Conservation (phyloP, 2,113 vertebrate species). For the Uria lomvia region DNA sequence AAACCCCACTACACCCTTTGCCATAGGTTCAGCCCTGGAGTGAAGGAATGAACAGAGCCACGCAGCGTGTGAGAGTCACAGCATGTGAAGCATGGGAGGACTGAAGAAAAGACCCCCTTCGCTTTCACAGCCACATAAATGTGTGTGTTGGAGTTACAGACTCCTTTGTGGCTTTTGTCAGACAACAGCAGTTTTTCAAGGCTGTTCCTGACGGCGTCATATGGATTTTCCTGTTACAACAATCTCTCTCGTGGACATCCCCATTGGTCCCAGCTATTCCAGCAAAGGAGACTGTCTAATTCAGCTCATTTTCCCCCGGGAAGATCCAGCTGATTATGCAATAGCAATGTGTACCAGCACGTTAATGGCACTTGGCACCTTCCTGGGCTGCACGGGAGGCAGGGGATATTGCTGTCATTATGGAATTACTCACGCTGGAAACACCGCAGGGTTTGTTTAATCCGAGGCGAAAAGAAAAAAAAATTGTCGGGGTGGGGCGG, state of each 20-base stretch:
- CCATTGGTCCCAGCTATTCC: not conserved
- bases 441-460: constrained; percentile 33
- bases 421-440: constrained; percentile 54
- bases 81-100: not conserved
- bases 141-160: not conserved
- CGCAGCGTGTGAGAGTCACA: not conserved
- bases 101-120: not conserved
- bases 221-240: constrained; percentile 42
- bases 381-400: constrained; percentile 42
- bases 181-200: not conserved
- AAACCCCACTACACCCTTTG: not conserved
- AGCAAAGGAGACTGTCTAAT: not conserved
- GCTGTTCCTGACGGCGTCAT: not conserved
- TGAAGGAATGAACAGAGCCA: not conserved
- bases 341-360: constrained; percentile 25
- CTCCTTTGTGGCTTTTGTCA: not conserved
- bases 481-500: not conserved
- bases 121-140: not conserved
- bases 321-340: constrained; percentile 52
- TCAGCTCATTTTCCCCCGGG: constrained; percentile 18
- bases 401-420: constrained; percentile 47
- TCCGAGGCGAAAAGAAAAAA: not conserved
- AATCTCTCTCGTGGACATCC: constrained; percentile 9
- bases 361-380: constrained; percentile 42
- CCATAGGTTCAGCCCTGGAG: accelerated